Evolutionary conservation across 2,797 vertebrate genomes (phyloP).

Genomic region (Mastacembelus armatus): DNA sequence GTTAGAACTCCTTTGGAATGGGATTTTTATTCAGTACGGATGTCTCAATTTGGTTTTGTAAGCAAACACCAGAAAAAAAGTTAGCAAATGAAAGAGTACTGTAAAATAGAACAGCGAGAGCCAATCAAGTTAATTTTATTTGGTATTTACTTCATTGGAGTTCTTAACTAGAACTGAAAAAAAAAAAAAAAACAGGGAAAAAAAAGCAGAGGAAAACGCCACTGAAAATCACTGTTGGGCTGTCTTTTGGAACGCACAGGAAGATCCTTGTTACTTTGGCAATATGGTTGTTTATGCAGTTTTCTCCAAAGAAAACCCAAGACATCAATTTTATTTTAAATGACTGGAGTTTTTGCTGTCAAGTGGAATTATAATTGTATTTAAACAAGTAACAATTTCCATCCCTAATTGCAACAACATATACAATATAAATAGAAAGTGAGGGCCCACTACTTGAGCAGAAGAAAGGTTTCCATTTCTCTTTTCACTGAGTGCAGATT

Average conservation of each 20-base stretch:
- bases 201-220: constrained; percentile 12
- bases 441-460: not conserved
- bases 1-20: not conserved
- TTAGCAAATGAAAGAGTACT: not conserved
- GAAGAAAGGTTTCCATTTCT: constrained; percentile 8
- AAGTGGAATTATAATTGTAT: constrained; percentile 43
- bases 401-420: constrained; percentile 47
- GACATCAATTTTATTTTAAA: constrained; percentile 32
- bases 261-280: constrained; percentile 34
- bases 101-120: not conserved
- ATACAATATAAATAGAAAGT: constrained; percentile 33
- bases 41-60: constrained; percentile 6
- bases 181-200: not conserved
- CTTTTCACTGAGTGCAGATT: constrained; percentile 4
- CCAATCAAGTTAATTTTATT: constrained; percentile 7
- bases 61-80: constrained; percentile 7
- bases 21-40: constrained; percentile 14
- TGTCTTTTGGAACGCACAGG: constrained; percentile 23
- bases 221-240: constrained; percentile 15
- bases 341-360: constrained; percentile 12
- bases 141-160: constrained; percentile 12
- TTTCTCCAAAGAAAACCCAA: constrained; percentile 33
- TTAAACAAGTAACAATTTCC: constrained; percentile 50
- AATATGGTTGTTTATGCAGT: constrained; percentile 40
- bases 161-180: constrained; percentile 22